Conservation (phyloP, 2,888 invertebrate genomes). For the Rugalucina vietnamica region DNA sequence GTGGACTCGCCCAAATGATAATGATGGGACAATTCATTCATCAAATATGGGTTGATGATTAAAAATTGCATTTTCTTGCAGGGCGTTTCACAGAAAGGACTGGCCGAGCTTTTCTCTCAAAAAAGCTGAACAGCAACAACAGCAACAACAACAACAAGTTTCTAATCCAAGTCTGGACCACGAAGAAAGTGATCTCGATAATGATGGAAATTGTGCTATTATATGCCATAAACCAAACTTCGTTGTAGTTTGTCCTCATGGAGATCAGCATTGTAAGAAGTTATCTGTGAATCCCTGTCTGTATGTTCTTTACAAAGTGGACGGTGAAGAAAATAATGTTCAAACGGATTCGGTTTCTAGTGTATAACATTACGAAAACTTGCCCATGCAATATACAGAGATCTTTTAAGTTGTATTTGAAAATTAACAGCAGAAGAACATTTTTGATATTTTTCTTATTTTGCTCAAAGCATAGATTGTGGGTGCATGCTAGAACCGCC, state of each 20-base stretch:
- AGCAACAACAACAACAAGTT: conserved; percentile 6
- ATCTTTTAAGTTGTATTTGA: no score
- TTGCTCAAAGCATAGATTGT: no score
- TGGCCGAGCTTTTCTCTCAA: conserved; percentile 64
- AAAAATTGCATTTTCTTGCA: conserved; percentile 9
- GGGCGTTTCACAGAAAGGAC: conserved; percentile 69
- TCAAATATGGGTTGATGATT: no score
- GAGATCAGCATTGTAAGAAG: conserved; percentile 32
- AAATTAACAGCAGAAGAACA: no score
- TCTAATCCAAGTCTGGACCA: conserved; percentile 36
- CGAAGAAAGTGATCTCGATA: conserved; percentile 24
- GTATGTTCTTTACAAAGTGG: conserved; percentile 60
- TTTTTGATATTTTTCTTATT: no score
- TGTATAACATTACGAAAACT: neutral
- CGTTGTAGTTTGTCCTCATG: conserved; percentile 46
- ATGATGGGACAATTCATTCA: no score
- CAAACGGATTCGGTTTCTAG: conserved; percentile 36
- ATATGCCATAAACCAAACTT: conserved; percentile 14
- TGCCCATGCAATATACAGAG: no score
- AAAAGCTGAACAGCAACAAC: conserved; percentile 18
- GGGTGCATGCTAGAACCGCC: no score
- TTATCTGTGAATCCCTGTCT: conserved; percentile 35
- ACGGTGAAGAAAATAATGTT: conserved; percentile 31
- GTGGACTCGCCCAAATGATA: no score
- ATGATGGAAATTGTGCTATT: neutral